Base-by-base conservation (phyloP, 2,113 vertebrate species). In the Desmodus rotundus region DNA sequence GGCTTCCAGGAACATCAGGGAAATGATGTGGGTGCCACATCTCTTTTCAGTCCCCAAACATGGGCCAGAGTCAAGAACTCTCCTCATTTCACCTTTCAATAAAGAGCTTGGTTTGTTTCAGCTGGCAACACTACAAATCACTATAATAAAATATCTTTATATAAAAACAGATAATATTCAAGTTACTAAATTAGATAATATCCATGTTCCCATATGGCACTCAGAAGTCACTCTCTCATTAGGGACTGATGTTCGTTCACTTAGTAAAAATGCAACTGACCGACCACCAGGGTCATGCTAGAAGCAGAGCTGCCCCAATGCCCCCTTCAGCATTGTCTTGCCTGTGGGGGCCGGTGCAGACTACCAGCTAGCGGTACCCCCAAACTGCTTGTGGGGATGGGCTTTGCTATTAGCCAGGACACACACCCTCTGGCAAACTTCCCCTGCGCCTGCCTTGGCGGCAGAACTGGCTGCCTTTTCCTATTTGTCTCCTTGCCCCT, bases 81-180 rank as follows among this genome's bases (percentile, higher is more conserved):
- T 97, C 88, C 68, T 97, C 97, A 94, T 98, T 97, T 98, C 97
- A 98, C 94, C 93, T 98, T 98, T 90, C 70, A 95, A 96, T 97
- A 97, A 96, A 97, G 56, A 91, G 93, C 95, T 98, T 97, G 96
- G 95, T 96, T 97, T 98, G 96, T 96, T 98, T 96, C 88, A 95
- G 87, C 90, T 26, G 72, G 94, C 94, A 93, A 80, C 84, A 41
- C n/a, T 58, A 87, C 97, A 97, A 96, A 98, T 97, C 97, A 98
- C 97, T 98, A 95, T 77, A 96, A 96, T 93, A 95, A 84, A 98
- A 97, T 95, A 52, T 85, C 77, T 89, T 97, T 81, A 96, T 95
- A 96, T 14, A 87, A 96, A 98, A 96, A 94, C 63, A 92, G 85
- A 96, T 96, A 96, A 95, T 96, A 98, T 93, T 89, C 73, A 96